These are phyloP conservation scores for Tetheella fluctuosa DNA, from an alignment of 2,888 invertebrate genomes.

Conservation along the genomic window DNA sequence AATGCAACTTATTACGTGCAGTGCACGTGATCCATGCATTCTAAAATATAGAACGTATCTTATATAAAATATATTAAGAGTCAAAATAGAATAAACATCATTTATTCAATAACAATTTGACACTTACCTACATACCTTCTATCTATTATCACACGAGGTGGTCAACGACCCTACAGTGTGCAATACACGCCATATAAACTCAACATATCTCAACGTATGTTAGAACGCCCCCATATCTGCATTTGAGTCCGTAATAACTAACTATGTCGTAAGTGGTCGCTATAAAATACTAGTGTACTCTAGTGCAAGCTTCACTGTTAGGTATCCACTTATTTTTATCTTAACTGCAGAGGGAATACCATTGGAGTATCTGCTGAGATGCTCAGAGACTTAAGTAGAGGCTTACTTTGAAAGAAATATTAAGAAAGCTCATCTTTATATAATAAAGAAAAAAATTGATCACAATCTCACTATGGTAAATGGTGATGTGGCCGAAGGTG, in stretches of 20 bases:
- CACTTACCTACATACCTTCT: background rate
- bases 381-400: background rate
- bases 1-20: background rate
- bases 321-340: background rate
- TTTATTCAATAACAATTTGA: background rate
- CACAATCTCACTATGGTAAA: too few species aligned
- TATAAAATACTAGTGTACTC: conserved; percentile 2
- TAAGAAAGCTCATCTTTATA: too few species aligned
- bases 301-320: conserved; percentile 1
- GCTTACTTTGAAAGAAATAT: background rate
- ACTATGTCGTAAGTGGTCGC: background rate
- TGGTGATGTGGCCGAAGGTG: too few species aligned
- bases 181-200: background rate
- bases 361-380: background rate
- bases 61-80: background rate
- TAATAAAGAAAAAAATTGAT: too few species aligned
- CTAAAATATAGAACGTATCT: background rate
- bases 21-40: background rate
- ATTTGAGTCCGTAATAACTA: background rate
- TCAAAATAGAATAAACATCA: too few species aligned
- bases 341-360: background rate
- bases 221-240: background rate
- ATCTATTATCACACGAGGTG: background rate
- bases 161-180: background rate
- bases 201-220: background rate